phyloP scores from a whole-genome alignment of 2,113 vertebrate genomes.

The Entelurus aequoreus region DNA sequence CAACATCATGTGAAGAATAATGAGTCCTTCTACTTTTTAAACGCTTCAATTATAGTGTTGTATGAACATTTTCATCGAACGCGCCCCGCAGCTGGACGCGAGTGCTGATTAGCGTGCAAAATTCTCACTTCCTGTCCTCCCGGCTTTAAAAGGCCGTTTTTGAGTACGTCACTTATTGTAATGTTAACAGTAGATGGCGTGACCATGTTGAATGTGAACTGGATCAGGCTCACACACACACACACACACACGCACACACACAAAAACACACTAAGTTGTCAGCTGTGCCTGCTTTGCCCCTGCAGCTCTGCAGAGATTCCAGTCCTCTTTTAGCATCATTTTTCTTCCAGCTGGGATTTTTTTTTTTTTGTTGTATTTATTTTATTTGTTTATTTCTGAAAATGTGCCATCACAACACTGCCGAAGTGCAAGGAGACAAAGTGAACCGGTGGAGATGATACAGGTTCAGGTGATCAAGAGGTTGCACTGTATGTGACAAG shows the following conservation, averaged over 20 bases:
- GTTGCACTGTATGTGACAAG: background rate
- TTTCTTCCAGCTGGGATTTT: background rate
- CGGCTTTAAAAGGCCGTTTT: background rate
- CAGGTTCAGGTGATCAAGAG: background rate
- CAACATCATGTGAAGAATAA: constrained; percentile 30
- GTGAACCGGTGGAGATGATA: background rate
- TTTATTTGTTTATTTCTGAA: constrained; percentile 5
- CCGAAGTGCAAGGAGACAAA: constrained; percentile 2
- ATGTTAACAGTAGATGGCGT: background rate
- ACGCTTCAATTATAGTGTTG: constrained; percentile 22
- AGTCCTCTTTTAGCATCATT: background rate
- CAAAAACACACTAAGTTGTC: background rate
- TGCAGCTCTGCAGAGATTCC: background rate
- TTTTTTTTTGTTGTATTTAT: background rate
- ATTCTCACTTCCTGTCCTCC: background rate
- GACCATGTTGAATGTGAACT: background rate
- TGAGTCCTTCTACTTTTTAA: constrained; percentile 23
- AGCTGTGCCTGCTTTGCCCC: background rate
- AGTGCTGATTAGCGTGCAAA: background rate
- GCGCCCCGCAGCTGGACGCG: constrained; percentile 28
- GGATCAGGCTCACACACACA: background rate
- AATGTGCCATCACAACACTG: constrained; percentile 3
- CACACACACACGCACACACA: background rate
- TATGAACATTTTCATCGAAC: constrained; percentile 20
- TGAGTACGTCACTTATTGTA: background rate